A percentile compares a stretch with the other conserved stretches of the same genome.
These are phyloP conservation scores for Phyllotreta cruciferae DNA, from an alignment of 2,888 invertebrate species.

Conservation along the genomic window DNA sequence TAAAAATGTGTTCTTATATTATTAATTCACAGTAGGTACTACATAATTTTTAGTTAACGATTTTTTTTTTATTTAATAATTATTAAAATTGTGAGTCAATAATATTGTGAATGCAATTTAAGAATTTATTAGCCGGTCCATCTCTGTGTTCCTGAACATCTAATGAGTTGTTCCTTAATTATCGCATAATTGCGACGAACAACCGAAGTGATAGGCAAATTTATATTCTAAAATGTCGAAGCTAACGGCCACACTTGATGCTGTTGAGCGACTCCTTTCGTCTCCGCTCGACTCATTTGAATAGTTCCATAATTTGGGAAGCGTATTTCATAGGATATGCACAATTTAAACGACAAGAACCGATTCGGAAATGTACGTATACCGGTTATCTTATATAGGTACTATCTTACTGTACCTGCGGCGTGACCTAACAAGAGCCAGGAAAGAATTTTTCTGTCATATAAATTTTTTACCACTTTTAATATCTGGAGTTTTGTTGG, in stretches of 20 bases:
- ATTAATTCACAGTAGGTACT: no score
- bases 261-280: constrained; percentile 13
- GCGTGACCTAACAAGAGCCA: no score
- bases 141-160: not conserved
- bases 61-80: no score
- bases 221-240: constrained; percentile 16
- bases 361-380: no score
- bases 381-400: no score
- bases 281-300: constrained; percentile 21
- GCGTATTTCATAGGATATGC: constrained; percentile 31
- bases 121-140: not conserved
- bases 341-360: constrained; percentile 14
- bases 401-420: no score
- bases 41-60: no score
- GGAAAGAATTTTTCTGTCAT: no score
- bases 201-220: constrained; percentile 16
- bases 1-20: not conserved
- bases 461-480: no score
- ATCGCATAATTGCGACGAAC: constrained; percentile 16
- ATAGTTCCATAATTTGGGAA: constrained; percentile 31
- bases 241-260: not conserved
- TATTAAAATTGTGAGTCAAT: no score
- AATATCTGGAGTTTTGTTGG: no score
- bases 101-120: no score
- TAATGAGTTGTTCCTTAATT: constrained; percentile 20